A percentile compares a stretch with the other conserved stretches of the same genome.
phyloP scores from a whole-genome alignment of 2,113 vertebrate species.

The Hylia prasina region DNA sequence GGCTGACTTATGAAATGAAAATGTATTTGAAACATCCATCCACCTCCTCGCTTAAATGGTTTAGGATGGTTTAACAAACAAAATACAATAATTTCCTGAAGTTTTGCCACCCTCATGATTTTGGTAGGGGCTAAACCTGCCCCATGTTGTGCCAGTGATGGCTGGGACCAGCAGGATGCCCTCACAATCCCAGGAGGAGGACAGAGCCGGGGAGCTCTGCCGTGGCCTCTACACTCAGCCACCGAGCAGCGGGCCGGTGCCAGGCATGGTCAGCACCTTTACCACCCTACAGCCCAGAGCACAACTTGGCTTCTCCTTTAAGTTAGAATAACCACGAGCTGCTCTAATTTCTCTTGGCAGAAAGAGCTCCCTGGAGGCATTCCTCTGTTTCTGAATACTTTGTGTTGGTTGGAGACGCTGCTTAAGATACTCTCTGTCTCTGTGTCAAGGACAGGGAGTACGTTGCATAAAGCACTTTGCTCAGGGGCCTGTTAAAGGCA shows the following conservation, averaged over 20 bases:
- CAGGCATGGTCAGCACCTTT: not conserved
- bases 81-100: not conserved
- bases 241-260: rapidly evolving
- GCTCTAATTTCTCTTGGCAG: slow-evolving; percentile 36
- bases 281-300: not conserved
- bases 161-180: rapidly evolving
- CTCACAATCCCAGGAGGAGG: rapidly evolving
- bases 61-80: not conserved
- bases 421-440: not conserved
- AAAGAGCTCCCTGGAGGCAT: slow-evolving; percentile 9
- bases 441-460: slow-evolving; percentile 11
- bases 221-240: rapidly evolving
- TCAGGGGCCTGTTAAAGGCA: slow-evolving; percentile 46
- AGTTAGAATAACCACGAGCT: not conserved
- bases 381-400: not conserved
- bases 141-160: not conserved
- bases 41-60: not conserved
- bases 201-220: not conserved
- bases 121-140: not conserved
- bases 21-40: not conserved
- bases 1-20: not conserved
- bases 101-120: not conserved
- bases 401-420: not conserved
- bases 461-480: slow-evolving; percentile 3
- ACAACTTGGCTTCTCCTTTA: rapidly evolving